These are phyloP conservation scores for Premnoplex brunnescens DNA, from an alignment of 2,797 vertebrate genomes.

Conservation along the genomic window DNA sequence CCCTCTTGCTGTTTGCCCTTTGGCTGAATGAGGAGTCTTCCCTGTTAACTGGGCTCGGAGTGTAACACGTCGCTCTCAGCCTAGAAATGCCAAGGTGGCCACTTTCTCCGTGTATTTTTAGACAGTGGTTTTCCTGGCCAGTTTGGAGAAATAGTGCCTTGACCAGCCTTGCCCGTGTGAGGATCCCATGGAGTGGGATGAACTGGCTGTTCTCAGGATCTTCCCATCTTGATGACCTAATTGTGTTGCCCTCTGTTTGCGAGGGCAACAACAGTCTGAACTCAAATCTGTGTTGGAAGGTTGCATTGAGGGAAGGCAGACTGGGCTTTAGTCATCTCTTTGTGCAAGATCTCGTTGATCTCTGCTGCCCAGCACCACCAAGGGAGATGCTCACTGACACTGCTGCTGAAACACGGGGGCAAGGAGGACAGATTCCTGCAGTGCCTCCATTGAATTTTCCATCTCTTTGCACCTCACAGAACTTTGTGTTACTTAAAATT, in stretches of 20 bases:
- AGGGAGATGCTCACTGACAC: not conserved
- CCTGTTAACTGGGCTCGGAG: not conserved
- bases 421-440: not conserved
- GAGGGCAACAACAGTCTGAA: not conserved
- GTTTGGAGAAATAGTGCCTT: not conserved
- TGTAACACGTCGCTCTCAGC: fast-evolving
- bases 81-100: not conserved
- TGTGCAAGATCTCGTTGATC: not conserved
- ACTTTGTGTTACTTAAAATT: not conserved
- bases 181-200: not conserved
- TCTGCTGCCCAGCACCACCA: not conserved
- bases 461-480: not conserved
- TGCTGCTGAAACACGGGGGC: not conserved
- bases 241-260: not conserved
- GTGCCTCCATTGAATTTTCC: not conserved
- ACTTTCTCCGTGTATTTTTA: slow-evolving; percentile 21
- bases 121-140: not conserved
- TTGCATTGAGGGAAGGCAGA: not conserved
- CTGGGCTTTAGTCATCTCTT: not conserved
- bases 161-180: not conserved
- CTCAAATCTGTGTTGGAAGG: not conserved
- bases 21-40: not conserved
- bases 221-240: not conserved
- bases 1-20: not conserved
- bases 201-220: not conserved